Evolutionary conservation across 2,888 invertebrate species (phyloP), one percentile per base, ranked within the genome.

Genomic region (Operophtera brumata): DNA sequence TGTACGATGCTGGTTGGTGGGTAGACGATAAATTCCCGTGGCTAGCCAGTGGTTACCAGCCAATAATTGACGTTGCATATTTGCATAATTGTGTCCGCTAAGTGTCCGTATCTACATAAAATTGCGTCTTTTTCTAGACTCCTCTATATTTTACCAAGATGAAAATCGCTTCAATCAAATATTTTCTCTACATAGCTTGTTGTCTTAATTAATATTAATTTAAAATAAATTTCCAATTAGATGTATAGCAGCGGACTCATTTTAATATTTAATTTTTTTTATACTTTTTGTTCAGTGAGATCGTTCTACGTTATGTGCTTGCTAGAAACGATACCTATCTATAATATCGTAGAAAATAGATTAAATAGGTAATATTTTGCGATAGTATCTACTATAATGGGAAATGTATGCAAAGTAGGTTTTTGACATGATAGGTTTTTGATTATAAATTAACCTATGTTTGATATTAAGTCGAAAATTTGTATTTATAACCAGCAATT

Each of bases 101-200:
- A 87, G 86, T 84, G 85, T 84, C 76, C 65, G 72, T 77, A 87
- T 88, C 84, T 88, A 81, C 87, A 89, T 88, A 84, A 87, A 86
- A 87, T 85, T 86, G 84, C 82, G 70, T 80, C 77, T 84, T 84
- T 84, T 86, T 85, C 78, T 80, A 71, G 73, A 73, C 67, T 78
- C 76, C 79, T 78, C 78, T 82, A 81, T 82, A 83, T 80, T 83
- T 83, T 82, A 70, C 74, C 69, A 61, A 61, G 73, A 78, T 80
- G 77, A 76, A 80, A 78, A 81, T 76, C 66, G 65, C 65, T 72
- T 64, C 58, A 62, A 75, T 73, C 71, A 67, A 66, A 69, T 66
- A 67, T 67, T 73, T 71, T 66, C 69, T 69, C 56, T 62, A 61
- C 53, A 63, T 34, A 60, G 59, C 61, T 62, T 56, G 47, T 55